Conservation (phyloP, 2,888 invertebrate species). For the Zygogramma bicolorata region DNA sequence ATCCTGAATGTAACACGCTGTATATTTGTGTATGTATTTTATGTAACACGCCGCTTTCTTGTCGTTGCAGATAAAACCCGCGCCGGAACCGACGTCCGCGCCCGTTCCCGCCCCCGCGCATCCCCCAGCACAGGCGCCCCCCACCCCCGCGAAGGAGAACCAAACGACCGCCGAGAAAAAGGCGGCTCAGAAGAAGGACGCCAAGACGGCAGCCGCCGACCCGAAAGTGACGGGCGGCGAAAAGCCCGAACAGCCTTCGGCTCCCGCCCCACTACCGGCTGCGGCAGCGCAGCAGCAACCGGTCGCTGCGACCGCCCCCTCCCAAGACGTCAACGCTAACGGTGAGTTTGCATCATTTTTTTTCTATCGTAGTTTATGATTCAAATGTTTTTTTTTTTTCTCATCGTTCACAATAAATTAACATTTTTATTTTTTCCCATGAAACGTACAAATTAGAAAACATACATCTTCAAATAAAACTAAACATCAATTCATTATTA, state of each 20-base stretch:
- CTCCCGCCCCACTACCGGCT: constrained; percentile 18
- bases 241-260: neutral
- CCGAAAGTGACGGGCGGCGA: neutral
- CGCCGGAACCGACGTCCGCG: neutral
- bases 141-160: neutral
- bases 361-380: neutral
- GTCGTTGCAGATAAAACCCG: neutral
- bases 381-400: too few relatives aligned
- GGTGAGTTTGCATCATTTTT: constrained; percentile 42
- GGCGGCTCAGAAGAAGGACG: constrained; percentile 10
- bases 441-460: too few relatives aligned
- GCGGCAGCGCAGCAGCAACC: constrained; percentile 22
- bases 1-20: too few relatives aligned
- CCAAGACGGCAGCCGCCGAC: neutral
- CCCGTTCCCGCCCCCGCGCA: neutral
- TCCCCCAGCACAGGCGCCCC: neutral
- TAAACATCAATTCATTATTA: too few relatives aligned
- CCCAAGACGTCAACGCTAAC: constrained; percentile 40
- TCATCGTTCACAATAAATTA: neutral
- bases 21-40: too few relatives aligned
- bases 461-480: too few relatives aligned
- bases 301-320: constrained; percentile 14
- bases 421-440: too few relatives aligned
- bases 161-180: constrained; percentile 21
- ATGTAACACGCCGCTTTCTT: too few relatives aligned